phyloP scores from a whole-genome alignment of 2,113 vertebrate genomes.

The Calypte anna region DNA sequence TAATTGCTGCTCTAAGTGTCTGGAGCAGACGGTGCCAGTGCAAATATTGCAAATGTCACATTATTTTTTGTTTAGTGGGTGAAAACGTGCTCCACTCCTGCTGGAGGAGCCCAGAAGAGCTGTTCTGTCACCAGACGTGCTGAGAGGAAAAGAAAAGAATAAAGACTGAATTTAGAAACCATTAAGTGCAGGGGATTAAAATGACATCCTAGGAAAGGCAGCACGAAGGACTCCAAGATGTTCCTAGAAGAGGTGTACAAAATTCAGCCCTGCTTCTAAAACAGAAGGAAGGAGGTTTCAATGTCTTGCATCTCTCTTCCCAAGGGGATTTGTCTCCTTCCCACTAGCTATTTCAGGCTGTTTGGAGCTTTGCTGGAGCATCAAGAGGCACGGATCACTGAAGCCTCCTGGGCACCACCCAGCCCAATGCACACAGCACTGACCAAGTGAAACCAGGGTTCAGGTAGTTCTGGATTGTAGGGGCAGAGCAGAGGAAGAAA shows the following conservation, averaged over 20 bases:
- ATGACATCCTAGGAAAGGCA: background rate
- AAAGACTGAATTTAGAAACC: background rate
- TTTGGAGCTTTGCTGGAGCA: background rate
- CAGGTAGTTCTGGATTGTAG: background rate
- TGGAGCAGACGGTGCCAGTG: background rate
- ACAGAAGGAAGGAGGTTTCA: background rate
- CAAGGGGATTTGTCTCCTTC: background rate
- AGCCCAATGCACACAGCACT: background rate
- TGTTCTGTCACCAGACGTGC: background rate
- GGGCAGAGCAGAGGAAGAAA: background rate
- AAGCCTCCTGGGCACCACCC: background rate
- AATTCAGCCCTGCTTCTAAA: background rate
- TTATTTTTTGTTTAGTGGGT: background rate
- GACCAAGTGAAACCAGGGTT: background rate
- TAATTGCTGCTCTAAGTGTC: conserved; percentile 13
- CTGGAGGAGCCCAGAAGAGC: conserved; percentile 22
- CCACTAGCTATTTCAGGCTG: background rate
- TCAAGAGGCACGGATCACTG: background rate
- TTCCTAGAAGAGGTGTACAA: background rate
- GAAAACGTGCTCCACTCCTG: background rate
- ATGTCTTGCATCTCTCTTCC: background rate
- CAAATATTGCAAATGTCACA: conserved; percentile 28
- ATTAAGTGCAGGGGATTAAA: background rate
- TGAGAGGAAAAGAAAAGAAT: background rate
- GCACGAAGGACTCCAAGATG: background rate